These are phyloP conservation scores for Camponotus floridanus DNA, from an alignment of 1,140 invertebrate species.

Conservation along the genomic window DNA sequence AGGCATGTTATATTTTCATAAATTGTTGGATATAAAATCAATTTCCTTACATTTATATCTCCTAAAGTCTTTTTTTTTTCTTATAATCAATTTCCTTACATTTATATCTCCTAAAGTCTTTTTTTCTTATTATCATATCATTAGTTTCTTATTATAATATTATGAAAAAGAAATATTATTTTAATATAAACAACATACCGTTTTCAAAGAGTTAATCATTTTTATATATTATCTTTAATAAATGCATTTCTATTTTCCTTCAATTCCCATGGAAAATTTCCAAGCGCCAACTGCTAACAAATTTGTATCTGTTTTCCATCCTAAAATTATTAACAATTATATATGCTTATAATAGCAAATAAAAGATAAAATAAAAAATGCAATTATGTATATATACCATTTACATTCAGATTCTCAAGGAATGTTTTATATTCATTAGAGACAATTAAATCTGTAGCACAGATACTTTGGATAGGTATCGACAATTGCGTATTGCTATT, in stretches of 20 bases:
- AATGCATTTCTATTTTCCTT: neutral
- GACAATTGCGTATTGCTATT: constrained; percentile 37
- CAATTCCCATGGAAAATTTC: constrained; percentile 70
- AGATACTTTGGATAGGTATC: constrained; percentile 63
- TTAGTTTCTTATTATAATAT: neutral
- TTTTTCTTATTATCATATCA: constrained; percentile 56
- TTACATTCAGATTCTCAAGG: constrained; percentile 81
- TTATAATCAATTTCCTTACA: constrained; percentile 66
- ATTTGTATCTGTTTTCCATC: constrained; percentile 86
- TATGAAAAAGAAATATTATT: constrained; percentile 39
- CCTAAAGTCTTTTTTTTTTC: constrained; percentile 52
- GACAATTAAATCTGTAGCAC: constrained; percentile 54
- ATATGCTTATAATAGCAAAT: constrained; percentile 26
- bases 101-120: constrained; percentile 12
- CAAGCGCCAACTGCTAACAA: constrained; percentile 85
- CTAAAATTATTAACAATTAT: constrained; percentile 79
- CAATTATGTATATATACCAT: constrained; percentile 78
- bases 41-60: constrained; percentile 63
- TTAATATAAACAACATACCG: constrained; percentile 28
- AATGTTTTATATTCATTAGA: constrained; percentile 85
- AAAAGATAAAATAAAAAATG: neutral
- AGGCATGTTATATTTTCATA: constrained; percentile 80
- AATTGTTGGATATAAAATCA: constrained; percentile 76
- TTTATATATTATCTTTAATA: constrained; percentile 19
- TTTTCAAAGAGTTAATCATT: constrained; percentile 2